Percentiles rank a stretch among this genome's conserved stretches.
phyloP scores from a whole-genome alignment of 2,113 vertebrate species.

The Motacilla tschutschensis region DNA sequence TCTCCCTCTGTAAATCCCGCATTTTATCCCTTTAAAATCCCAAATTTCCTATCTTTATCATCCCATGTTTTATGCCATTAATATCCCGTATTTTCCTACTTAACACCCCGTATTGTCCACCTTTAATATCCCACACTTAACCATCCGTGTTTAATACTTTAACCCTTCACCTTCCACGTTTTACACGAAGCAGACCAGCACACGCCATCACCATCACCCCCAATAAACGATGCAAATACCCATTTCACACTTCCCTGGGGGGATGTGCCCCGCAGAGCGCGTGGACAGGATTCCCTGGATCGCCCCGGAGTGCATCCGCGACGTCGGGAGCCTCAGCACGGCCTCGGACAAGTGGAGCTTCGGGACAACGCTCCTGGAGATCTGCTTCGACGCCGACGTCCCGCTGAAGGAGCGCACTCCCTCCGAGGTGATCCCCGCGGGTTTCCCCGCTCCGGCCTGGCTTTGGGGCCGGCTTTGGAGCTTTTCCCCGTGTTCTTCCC shows the following conservation, averaged over 20 bases:
- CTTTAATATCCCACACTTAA: too few species aligned
- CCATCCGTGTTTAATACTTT: neutral
- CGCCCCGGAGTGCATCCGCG: conserved; percentile 85
- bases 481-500: rapidly evolving
- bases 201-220: rapidly evolving
- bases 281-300: conserved; percentile 92
- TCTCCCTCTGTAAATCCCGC: neutral
- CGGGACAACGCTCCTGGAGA: conserved; percentile 88
- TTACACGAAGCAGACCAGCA: neutral
- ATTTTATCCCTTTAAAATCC: neutral
- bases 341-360: conserved; percentile 92
- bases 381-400: conserved; percentile 88
- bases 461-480: neutral
- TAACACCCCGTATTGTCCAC: rapidly evolving
- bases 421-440: conserved; percentile 73
- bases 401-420: conserved; percentile 77
- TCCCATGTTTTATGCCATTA: neutral
- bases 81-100: neutral
- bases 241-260: neutral
- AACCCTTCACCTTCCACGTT: neutral
- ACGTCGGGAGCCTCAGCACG: conserved; percentile 44
- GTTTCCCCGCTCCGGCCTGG: rapidly evolving
- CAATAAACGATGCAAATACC: neutral
- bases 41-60: rapidly evolving
- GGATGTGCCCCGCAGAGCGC: conserved; percentile 70